Percentiles rank a stretch among this genome's conserved stretches.
These are phyloP conservation scores for Apoda limacodes DNA, from an alignment of 2,888 invertebrate genomes.

Conservation along the genomic window DNA sequence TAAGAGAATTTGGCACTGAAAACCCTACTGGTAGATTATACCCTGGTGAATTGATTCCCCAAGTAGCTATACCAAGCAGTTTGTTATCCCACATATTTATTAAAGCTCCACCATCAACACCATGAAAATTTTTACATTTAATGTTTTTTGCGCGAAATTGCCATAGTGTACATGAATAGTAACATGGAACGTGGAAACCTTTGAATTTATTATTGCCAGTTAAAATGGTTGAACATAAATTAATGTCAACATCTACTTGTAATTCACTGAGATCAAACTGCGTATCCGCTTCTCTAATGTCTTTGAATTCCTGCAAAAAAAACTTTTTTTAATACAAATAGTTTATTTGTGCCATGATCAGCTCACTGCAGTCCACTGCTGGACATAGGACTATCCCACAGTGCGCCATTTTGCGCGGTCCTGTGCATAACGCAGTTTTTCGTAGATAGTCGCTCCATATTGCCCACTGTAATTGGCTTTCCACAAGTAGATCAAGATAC, in stretches of 20 bases:
- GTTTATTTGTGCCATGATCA: too few relatives aligned
- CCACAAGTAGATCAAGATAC: too few relatives aligned
- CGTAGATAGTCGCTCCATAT: too few relatives aligned
- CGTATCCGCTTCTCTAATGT: conserved; percentile 15
- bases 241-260: conserved; percentile 25
- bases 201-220: conserved; percentile 16
- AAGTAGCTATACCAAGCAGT: conserved; percentile 41
- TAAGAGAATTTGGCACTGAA: conserved; percentile 32
- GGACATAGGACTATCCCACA: too few relatives aligned
- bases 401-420: too few relatives aligned
- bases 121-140: conserved; percentile 30
- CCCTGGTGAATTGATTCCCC: conserved; percentile 26
- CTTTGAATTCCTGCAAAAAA: conserved; percentile 23
- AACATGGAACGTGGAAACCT: conserved; percentile 38
- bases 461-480: too few relatives aligned
- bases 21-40: conserved; percentile 41
- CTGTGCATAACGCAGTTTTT: too few relatives aligned
- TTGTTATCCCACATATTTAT: conserved; percentile 22
- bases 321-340: too few relatives aligned
- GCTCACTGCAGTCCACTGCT: too few relatives aligned
- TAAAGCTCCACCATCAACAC: conserved; percentile 38
- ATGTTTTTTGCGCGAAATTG: conserved; percentile 17
- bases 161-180: conserved; percentile 31
- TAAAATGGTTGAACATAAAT: conserved; percentile 30
- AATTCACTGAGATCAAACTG: conserved; percentile 28